A percentile compares a stretch with the other conserved stretches of the same genome.
phyloP scores from a whole-genome alignment of 2,888 invertebrate genomes.

The Trachelus troglodyta region DNA sequence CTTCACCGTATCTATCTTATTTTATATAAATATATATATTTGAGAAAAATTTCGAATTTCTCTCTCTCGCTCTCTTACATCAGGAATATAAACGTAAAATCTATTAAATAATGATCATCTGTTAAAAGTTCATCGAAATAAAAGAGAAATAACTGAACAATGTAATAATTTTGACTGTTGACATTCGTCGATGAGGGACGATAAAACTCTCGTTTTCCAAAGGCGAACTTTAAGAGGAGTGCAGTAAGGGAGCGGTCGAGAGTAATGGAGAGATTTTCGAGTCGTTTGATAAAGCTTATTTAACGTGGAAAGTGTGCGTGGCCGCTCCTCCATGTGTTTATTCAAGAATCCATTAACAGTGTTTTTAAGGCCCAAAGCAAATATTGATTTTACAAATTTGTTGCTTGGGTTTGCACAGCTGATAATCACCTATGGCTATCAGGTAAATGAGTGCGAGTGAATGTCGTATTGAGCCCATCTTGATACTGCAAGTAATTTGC shows the following conservation, averaged over 20 bases:
- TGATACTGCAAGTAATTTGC: not conserved
- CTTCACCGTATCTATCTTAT: not conserved
- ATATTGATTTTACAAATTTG: conserved; percentile 56
- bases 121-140: no score
- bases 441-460: conserved; percentile 8
- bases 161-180: no score
- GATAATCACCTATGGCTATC: conserved; percentile 47
- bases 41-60: not conserved
- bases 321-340: conserved; percentile 21
- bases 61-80: not conserved
- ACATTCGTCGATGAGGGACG: not conserved
- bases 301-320: conserved; percentile 3
- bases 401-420: conserved; percentile 47
- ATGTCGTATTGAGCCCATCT: not conserved
- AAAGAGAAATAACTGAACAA: no score
- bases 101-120: no score
- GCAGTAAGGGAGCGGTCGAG: not conserved
- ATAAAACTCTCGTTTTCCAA: not conserved
- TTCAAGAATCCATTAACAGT: conserved; percentile 46
- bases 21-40: not conserved
- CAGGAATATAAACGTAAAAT: not conserved
- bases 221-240: not conserved
- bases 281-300: conserved; percentile 6
- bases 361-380: conserved; percentile 43
- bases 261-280: conserved; percentile 6